Evolutionary conservation across 2,888 invertebrate species (phyloP).

Genomic region (Julus scandinavius): DNA sequence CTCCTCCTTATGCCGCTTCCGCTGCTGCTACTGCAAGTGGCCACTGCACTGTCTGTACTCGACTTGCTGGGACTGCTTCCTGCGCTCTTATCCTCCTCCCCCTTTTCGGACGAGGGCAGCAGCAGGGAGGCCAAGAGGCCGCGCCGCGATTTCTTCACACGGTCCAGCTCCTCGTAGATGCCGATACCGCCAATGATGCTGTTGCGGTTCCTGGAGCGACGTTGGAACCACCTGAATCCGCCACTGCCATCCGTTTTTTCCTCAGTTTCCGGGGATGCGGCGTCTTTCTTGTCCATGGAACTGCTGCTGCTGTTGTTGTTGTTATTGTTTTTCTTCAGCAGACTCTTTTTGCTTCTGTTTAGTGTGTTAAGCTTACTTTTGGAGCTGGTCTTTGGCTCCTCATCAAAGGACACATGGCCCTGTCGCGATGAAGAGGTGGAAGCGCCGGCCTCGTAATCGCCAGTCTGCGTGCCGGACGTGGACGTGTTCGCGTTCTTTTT

Average conservation of each 20-base stretch:
- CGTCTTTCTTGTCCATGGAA: conserved; percentile 11
- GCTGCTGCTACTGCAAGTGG: neutral
- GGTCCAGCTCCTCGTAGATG: conserved; percentile 55
- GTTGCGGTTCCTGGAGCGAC: conserved; percentile 45
- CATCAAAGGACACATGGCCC: conserved; percentile 9
- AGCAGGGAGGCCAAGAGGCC: conserved; percentile 40
- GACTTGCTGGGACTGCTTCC: conserved; percentile 53
- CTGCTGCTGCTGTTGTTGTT: neutral
- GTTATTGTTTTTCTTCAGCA: conserved; percentile 11
- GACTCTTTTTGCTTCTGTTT: neutral
- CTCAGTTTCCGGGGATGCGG: neutral
- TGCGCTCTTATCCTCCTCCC: neutral
- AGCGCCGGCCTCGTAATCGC: conserved; percentile 9
- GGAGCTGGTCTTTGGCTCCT: neutral
- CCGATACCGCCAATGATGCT: conserved; percentile 56
- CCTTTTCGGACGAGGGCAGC: neutral
- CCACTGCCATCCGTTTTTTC: neutral
- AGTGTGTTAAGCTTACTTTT: conserved; percentile 1
- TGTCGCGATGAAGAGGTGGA: neutral
- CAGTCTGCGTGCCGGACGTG: conserved; percentile 50
- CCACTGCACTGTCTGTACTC: conserved; percentile 54
- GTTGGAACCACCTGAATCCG: conserved; percentile 53
- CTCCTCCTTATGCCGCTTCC: neutral
- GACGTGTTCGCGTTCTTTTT: neutral
- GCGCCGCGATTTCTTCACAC: conserved; percentile 54